A percentile compares a stretch with the other conserved stretches of the same genome.
Conservation (phyloP, 2,797 vertebrate species). For the Eulemur rubriventer region DNA sequence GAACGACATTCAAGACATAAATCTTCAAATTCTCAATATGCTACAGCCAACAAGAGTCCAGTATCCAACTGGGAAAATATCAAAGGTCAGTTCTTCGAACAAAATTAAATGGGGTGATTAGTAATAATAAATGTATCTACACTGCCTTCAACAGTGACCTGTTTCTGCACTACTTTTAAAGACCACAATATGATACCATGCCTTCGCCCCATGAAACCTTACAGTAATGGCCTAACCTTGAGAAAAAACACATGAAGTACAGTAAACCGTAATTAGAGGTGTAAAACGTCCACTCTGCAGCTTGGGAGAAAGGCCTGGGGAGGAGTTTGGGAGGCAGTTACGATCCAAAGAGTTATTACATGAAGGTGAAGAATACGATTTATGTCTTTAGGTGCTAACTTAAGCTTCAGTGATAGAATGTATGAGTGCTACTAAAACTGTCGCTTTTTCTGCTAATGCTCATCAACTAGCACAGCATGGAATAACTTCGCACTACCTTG, state of each 20-base stretch:
- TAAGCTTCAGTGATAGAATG: neutral
- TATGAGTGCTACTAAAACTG: neutral
- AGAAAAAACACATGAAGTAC: neutral
- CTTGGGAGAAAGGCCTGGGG: neutral
- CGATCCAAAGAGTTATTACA: neutral
- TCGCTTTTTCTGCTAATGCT: neutral
- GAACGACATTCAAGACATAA: neutral
- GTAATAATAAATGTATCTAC: neutral
- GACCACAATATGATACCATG: neutral
- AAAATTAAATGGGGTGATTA: neutral
- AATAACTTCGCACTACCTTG: neutral
- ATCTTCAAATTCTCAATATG: conserved; percentile 26
- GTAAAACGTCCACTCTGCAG: neutral
- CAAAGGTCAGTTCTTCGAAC: neutral
- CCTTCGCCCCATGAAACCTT: neutral
- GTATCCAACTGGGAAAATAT: conserved; percentile 4
- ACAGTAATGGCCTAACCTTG: neutral
- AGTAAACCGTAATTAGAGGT: neutral
- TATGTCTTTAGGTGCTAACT: neutral
- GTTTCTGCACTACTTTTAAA: neutral
- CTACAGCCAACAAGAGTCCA: neutral
- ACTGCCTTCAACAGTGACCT: neutral
- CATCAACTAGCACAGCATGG: neutral
- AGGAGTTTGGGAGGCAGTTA: neutral
- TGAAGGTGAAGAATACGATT: neutral